Conservation (phyloP, 2,113 vertebrate species). For the Anser brachyrhynchus region DNA sequence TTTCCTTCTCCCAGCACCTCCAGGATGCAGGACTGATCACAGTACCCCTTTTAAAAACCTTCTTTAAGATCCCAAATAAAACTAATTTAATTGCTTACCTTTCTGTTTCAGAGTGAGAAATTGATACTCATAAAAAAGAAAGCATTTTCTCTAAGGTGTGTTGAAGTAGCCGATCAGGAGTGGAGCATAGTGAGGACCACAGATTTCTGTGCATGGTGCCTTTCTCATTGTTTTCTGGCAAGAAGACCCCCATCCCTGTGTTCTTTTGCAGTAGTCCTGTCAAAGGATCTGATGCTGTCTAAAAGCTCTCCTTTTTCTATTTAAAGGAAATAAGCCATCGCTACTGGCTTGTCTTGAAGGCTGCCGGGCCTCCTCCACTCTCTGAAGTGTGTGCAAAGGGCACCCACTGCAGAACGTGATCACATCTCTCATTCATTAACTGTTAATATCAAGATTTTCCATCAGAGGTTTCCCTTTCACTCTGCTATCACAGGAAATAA, state of each 20-base stretch:
- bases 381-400: rapidly evolving
- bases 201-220: rapidly evolving
- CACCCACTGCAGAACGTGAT: not conserved
- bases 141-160: not conserved
- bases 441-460: slow-evolving; percentile 43
- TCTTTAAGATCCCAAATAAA: not conserved
- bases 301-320: not conserved
- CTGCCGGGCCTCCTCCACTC: not conserved
- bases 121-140: not conserved
- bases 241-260: not conserved
- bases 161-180: not conserved
- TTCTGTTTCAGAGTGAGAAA: not conserved
- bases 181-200: not conserved
- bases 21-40: not conserved
- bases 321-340: not conserved
- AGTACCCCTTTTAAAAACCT: not conserved
- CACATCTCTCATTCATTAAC: slow-evolving; percentile 17
- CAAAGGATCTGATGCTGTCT: not conserved
- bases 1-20: not conserved
- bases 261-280: not conserved
- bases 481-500: slow-evolving; percentile 46
- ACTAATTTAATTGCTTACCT: not conserved
- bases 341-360: not conserved
- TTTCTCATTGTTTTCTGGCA: not conserved
- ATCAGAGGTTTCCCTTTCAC: slow-evolving; percentile 60